Conservation (phyloP, 2,797 vertebrate species). For the Xiphophorus birchmanni region DNA sequence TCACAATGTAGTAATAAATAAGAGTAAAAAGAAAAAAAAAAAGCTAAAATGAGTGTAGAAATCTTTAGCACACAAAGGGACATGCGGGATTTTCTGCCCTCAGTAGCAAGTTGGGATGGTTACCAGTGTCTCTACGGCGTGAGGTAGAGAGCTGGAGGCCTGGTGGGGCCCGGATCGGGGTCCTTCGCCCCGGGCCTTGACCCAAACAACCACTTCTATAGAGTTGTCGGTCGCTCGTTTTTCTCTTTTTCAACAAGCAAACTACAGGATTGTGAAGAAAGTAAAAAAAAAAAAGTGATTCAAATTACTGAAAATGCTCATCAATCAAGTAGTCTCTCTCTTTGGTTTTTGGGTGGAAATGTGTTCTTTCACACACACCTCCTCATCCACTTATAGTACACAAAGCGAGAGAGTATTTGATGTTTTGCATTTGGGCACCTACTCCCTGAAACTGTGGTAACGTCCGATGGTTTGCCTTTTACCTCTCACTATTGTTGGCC, state of each 20-base stretch:
- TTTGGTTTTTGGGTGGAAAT: conserved; percentile 53
- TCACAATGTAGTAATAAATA: conserved; percentile 84
- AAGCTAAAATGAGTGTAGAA: conserved; percentile 76
- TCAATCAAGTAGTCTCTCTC: conserved; percentile 56
- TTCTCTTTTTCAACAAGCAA: conserved; percentile 35
- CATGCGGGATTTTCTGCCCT: conserved; percentile 71
- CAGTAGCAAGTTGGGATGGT: conserved; percentile 81
- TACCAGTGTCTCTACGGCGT: conserved; percentile 83
- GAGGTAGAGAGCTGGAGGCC: conserved; percentile 83
- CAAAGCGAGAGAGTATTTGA: conserved; percentile 61
- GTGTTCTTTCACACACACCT: conserved; percentile 14
- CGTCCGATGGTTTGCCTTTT: conserved; percentile 39
- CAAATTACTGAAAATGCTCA: conserved; percentile 21
- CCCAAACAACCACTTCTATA: conserved; percentile 56
- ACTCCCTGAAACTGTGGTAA: conserved; percentile 52
- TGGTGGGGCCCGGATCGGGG: conserved; percentile 52
- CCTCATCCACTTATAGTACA: conserved; percentile 19
- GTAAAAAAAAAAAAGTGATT: conserved; percentile 35
- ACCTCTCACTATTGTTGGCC: conserved; percentile 35
- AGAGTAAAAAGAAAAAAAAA: conserved; percentile 64
- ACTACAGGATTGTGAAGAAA: conserved; percentile 17
- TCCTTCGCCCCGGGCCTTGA: conserved; percentile 55
- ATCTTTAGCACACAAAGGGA: conserved; percentile 72
- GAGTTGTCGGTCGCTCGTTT: conserved; percentile 16
- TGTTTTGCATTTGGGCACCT: conserved; percentile 30